Evolutionary conservation across 2,888 invertebrate species (phyloP), one percentile per base, ranked within the genome.

Genomic region (Schrankia costaestrigalis): DNA sequence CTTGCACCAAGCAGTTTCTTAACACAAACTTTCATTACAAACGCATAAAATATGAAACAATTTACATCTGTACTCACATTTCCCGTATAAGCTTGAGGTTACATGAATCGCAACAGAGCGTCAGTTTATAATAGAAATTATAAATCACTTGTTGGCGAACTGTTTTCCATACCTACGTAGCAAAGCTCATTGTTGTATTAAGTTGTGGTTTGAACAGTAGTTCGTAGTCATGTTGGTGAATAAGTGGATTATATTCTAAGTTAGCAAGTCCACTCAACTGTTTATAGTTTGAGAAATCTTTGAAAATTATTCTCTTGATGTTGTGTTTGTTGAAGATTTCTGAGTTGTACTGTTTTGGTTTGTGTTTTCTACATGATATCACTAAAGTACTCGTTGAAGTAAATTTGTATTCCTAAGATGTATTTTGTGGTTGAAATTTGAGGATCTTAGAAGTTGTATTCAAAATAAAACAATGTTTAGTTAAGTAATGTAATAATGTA

Each of bases 211-310:
- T 63, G 59, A 63, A 42, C 59, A 58, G 47, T 58, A 64, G 62
- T 68, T 62, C 45, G 46, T 62, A 56, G 52, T 46, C 69, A 68
- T 77, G 76, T 68, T 69, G 63, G 46, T 61, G 73, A 79, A 74
- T 78, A 75, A 78, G 69, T 74, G 72, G 75, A 82, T 82, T 81
- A 78, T 66, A 68, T 71, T 63, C 63, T 58, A 66, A 66, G 58
- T 63, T 56, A 35, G 58, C 55, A 62, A 49, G 41, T 51, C 49
- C 44, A 49, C 32, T 39, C 37, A 38, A 47, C 43, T 49, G 41
- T 54, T 53, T 48, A 29, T 44, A 57, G 55, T 55, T 52, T 24
- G 45, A 17, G 43, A 56, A 56, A 50, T 47, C 45, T 56, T 56
- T 42, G 41, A 31, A 46, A 50, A 51, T 53, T 45, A 53, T 56